phyloP scores from a whole-genome alignment of 2,113 vertebrate genomes.

The Corythornis madagascariensis region DNA sequence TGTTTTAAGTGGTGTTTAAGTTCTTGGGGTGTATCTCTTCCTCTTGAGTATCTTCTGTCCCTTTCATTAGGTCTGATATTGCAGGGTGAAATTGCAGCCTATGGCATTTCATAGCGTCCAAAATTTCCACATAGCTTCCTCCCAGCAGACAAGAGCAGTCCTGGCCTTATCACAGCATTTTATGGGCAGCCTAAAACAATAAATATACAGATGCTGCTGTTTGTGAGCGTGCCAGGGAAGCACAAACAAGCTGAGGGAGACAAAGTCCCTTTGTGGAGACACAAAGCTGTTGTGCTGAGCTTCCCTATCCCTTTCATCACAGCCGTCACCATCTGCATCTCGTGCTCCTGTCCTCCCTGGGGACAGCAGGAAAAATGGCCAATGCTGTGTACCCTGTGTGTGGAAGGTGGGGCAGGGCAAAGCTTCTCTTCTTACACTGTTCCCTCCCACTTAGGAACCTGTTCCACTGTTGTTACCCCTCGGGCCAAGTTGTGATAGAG shows the following conservation, averaged over 20 bases:
- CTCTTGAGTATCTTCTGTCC: no score
- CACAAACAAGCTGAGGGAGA: not conserved
- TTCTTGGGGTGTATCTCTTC: no score
- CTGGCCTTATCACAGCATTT: constrained; percentile 6
- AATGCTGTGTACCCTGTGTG: not conserved
- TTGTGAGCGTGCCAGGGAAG: not conserved
- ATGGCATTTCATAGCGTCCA: not conserved
- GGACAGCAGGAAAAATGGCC: not conserved
- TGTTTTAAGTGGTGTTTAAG: no score
- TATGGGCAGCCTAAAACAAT: constrained; percentile 11
- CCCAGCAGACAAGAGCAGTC: not conserved
- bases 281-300: constrained; percentile 45
- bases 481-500: no score
- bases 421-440: not conserved
- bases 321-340: not conserved
- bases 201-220: constrained; percentile 13
- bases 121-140: not conserved
- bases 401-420: not conserved
- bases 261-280: constrained; percentile 23
- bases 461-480: not conserved
- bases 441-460: not conserved
- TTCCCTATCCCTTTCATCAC: not conserved
- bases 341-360: accelerated
- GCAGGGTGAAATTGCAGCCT: not conserved
- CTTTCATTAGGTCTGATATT: no score